phyloP scores from a whole-genome alignment of 2,888 invertebrate species.

The Drosophila paramelanica region DNA sequence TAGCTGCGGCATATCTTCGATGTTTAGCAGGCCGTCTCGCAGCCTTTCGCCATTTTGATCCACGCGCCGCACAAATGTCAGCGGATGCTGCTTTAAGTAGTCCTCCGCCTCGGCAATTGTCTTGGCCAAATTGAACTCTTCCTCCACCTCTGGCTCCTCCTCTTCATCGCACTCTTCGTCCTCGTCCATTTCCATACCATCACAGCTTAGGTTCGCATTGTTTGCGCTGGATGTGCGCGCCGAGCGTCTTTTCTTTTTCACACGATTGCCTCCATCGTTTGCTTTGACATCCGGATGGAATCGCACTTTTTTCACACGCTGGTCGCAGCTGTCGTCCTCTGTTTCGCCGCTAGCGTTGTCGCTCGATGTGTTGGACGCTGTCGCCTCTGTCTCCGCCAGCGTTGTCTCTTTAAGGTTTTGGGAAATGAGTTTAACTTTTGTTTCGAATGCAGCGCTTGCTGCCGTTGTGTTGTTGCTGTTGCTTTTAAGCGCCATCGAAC shows the following conservation, averaged over 20 bases:
- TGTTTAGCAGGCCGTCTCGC: conserved; percentile 61
- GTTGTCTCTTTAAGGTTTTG: conserved; percentile 82
- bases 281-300: conserved; percentile 79
- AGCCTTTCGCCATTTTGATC: conserved; percentile 59
- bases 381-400: conserved; percentile 64
- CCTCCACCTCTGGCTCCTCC: conserved; percentile 51
- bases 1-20: conserved; percentile 59
- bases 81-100: conserved; percentile 75
- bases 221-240: conserved; percentile 5
- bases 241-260: conserved; percentile 66
- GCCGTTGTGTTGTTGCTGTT: conserved; percentile 34
- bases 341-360: conserved; percentile 31
- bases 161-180: conserved; percentile 40
- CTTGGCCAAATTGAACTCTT: conserved; percentile 73
- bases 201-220: conserved; percentile 46
- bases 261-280: conserved; percentile 76
- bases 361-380: conserved; percentile 33
- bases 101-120: conserved; percentile 76
- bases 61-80: conserved; percentile 75
- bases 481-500: conserved; percentile 26
- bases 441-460: conserved; percentile 73
- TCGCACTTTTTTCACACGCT: conserved; percentile 71
- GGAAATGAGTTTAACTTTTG: conserved; percentile 82
- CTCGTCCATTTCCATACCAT: conserved; percentile 66
- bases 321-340: conserved; percentile 59